Evolutionary conservation across 1,140 invertebrate genomes (phyloP).

Genomic region (Venturia canescens): DNA sequence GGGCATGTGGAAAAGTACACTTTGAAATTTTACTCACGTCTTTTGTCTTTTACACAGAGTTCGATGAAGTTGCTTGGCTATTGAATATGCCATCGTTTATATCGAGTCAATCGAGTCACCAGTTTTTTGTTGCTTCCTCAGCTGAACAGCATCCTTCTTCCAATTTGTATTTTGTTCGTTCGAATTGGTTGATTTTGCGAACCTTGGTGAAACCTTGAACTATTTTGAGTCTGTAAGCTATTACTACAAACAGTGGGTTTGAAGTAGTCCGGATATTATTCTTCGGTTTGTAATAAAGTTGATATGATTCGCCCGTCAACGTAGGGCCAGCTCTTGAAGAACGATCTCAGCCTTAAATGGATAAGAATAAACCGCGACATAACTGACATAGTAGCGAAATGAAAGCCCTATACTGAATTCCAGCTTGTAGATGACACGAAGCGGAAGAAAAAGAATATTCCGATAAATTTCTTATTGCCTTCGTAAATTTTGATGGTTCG

Average conservation of each 20-base stretch:
- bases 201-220: no score
- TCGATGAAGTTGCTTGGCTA: no score
- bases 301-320: not conserved
- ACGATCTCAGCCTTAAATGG: not conserved
- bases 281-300: not conserved
- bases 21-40: no score
- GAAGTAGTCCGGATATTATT: not conserved
- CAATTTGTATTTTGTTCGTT: no score
- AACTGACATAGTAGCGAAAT: not conserved
- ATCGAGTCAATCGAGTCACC: no score
- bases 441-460: not conserved
- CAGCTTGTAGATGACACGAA: not conserved
- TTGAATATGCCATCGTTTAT: no score
- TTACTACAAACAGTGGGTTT: not conserved
- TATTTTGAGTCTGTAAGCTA: no score
- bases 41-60: no score
- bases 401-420: not conserved
- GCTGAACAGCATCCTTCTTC: no score
- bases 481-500: constrained; percentile 51
- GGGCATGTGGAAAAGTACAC: no score
- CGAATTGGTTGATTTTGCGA: no score
- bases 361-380: constrained; percentile 29
- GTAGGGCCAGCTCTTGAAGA: not conserved
- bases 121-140: no score
- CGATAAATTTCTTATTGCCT: constrained; percentile 53